These are phyloP conservation scores for Bubo bubo DNA, from an alignment of 2,113 vertebrate species.

Conservation along the genomic window DNA sequence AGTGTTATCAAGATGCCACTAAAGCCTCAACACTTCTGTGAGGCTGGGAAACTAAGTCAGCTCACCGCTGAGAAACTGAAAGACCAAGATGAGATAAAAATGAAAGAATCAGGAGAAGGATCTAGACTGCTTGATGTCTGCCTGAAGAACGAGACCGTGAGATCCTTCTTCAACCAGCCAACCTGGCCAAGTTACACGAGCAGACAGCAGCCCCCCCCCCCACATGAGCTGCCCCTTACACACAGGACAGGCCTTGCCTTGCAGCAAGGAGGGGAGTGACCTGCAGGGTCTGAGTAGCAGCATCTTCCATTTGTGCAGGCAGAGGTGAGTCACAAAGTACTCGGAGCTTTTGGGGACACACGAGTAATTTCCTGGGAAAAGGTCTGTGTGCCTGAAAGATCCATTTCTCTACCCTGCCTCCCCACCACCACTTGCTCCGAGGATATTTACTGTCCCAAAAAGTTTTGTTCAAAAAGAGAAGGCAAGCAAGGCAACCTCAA, in stretches of 20 bases:
- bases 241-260: fast-evolving
- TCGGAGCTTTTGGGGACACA: background rate
- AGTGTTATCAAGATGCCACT: background rate
- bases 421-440: background rate
- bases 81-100: background rate
- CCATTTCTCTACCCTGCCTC: fast-evolving
- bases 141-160: background rate
- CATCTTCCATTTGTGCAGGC: background rate
- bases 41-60: background rate
- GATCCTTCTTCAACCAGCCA: background rate
- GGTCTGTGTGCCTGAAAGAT: background rate
- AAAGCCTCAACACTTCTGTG: background rate
- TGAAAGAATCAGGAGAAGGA: background rate
- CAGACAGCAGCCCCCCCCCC: background rate
- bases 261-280: background rate
- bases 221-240: background rate
- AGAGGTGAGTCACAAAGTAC: background rate
- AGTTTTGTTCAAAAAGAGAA: background rate
- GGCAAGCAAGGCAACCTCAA: background rate
- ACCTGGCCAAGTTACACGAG: fast-evolving
- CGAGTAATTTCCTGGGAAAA: fast-evolving
- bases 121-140: background rate
- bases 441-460: too few relatives aligned
- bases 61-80: background rate
- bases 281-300: fast-evolving